Evolutionary conservation across 2,888 invertebrate species (phyloP), one percentile per base, ranked within the genome.

Genomic region (Caenorhabditis sp.): DNA sequence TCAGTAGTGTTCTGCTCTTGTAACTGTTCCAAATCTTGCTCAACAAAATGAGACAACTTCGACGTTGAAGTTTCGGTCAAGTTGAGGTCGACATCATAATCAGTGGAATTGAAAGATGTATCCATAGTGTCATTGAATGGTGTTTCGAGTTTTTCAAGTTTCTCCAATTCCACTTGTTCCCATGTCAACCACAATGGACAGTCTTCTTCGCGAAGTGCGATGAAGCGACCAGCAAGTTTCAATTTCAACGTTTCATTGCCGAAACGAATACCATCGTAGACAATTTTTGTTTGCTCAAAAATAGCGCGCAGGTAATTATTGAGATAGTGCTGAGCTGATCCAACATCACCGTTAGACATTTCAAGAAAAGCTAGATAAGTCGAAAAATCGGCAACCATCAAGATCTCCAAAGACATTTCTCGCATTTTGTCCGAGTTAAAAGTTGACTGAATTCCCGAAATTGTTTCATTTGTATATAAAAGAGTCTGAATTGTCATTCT

Each of bases 241-340:
- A 69, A 62, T 19, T 66, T 67, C 31, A 71, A 37, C 5, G 69
- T 66, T n/a, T 72, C 66, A 54, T 68, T 66, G 14, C 66, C 69
- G 31, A 71, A 69, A 21, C 59, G 62, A 17, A 71, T 69, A 1
- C 57, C 58, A 14, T 76, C 68, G 21, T 69, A 69, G 31, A 71
- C 59, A 12, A 70, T 43, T 58, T 67, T 66, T 17, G 66, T 79
- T 66, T 84, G 84, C 26, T 84, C 80, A 50, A 79, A 84, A 21
- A 83, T 63, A 1, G 79, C 79, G 8, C 63, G 59, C 27, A 84
- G 58, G 55, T 84, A 84, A 14, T 75, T 76, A 27, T 76, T 72
- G 23, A 75, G 37, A 51, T 75, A 69, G n/a, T 73, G 69, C 24
- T 66, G 66, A 1, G 78, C 80, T 10, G 67, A 51, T 21, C 58